Base-by-base conservation (phyloP, 2,888 invertebrate species). In the Brenthis daphne region DNA sequence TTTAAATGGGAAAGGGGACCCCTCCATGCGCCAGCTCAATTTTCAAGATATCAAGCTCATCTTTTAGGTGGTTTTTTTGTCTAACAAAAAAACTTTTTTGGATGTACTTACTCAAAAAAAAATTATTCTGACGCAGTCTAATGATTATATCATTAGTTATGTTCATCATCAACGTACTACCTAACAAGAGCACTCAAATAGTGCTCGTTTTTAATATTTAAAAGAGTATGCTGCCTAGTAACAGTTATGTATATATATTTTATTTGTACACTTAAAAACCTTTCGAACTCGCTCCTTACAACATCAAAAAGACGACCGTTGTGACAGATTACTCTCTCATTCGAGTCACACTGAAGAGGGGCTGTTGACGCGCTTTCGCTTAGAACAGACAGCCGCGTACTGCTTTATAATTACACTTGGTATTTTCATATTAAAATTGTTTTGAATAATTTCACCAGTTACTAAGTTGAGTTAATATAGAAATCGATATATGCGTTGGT, bases 261-360 rank as follows among this genome's bases (percentile, higher is more conserved):
- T 16, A 16, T 53, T 16, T 53, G n/a, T 53, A 16, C 16, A 53
- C 51, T 53, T 53, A 11, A 53, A 16, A 53, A 53, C 51, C 51
- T n/a, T 53, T 29, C 61, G 53, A 14, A 33, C 29, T 48, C 48
- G n/a, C 60, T 33, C 61, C 61, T 63, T 48, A 29, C n/a, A 53
- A 63, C 61, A 63, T 63, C 61, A 63, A 63, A 63, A 33, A 51
- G 51, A 43, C 51, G 33, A 16, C 11, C 58, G 13, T 47, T 58
- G 16, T 58, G 58, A 63, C 50, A 63, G 61, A 53, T 63, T 51
- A 29, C 61, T n/a, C 53, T 63, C 61, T 51, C 37, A 51, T 51
- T 63, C 37, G 37, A 29, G 37, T 43, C 37, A 43, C 51, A 53
- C 61, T 63, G 61, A 51, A 63, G 33, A 63, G 51, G 11, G 51